Conservation (phyloP, 2,888 invertebrate species). For the Stegana nigrithorax region DNA sequence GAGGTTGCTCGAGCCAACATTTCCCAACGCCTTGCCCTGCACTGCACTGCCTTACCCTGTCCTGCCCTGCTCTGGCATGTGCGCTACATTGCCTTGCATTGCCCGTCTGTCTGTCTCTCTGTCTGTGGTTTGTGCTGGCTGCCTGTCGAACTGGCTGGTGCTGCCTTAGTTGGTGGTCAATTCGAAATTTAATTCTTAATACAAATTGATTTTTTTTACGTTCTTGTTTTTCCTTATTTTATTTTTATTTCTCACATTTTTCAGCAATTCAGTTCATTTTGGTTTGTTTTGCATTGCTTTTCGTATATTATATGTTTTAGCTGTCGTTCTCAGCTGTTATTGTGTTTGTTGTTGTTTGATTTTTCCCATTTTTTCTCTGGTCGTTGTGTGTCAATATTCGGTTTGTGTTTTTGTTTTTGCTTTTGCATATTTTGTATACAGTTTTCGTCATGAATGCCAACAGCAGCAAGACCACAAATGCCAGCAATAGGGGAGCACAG, state of each 20-base stretch:
- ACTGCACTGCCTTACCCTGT: neutral
- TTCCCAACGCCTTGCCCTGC: neutral
- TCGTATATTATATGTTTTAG: neutral
- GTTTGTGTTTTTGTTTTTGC: neutral
- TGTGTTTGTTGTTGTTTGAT: neutral
- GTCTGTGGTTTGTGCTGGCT: neutral
- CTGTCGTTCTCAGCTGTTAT: constrained; percentile 1
- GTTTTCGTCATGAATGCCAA: neutral
- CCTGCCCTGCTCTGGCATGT: constrained; percentile 4
- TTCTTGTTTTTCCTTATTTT: neutral
- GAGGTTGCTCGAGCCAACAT: neutral
- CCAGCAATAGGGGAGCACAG: too few relatives aligned
- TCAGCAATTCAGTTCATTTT: neutral
- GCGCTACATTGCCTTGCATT: constrained; percentile 15
- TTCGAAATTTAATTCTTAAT: constrained; percentile 51
- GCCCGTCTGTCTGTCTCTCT: constrained; percentile 13
- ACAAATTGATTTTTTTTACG: constrained; percentile 51
- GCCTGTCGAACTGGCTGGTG: neutral
- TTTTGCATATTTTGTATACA: neutral
- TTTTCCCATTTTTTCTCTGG: neutral
- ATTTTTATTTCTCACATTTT: neutral
- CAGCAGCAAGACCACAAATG: too few relatives aligned
- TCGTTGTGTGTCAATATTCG: constrained; percentile 10
- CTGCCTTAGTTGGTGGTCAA: constrained; percentile 29
- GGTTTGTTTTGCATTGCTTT: constrained; percentile 10